These are phyloP conservation scores for Ramphastos sulfuratus DNA, from an alignment of 2,113 vertebrate genomes.

Conservation along the genomic window DNA sequence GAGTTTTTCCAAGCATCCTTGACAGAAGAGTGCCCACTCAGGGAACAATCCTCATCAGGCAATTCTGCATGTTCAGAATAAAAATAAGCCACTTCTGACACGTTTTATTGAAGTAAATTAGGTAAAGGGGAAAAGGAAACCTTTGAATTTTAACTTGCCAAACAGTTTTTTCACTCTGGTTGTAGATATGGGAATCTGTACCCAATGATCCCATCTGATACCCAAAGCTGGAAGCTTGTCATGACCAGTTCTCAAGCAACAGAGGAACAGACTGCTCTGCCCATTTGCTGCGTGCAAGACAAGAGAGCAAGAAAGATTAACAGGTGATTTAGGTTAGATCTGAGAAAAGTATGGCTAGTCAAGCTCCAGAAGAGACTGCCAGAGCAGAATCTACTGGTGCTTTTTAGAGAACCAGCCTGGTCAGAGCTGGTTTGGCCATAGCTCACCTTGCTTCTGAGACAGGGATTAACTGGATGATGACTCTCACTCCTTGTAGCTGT, in stretches of 20 bases:
- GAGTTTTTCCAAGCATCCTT: background rate
- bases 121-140: background rate
- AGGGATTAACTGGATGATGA: background rate
- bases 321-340: background rate
- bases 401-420: background rate
- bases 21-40: background rate
- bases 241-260: background rate
- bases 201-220: background rate
- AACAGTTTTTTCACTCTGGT: background rate
- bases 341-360: background rate
- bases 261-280: background rate
- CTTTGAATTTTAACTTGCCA: background rate
- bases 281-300: background rate
- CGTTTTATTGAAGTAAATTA: background rate
- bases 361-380: background rate
- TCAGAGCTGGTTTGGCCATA: background rate
- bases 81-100: background rate
- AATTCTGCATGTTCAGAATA: background rate
- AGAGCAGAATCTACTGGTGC: background rate
- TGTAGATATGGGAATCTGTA: background rate
- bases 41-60: background rate
- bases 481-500: background rate
- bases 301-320: background rate
- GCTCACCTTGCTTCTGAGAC: background rate
- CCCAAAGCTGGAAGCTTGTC: background rate